Percentiles rank a stretch among this genome's conserved stretches.
Conservation (phyloP, 2,113 vertebrate species). For the Neodontobutis hainanensis region DNA sequence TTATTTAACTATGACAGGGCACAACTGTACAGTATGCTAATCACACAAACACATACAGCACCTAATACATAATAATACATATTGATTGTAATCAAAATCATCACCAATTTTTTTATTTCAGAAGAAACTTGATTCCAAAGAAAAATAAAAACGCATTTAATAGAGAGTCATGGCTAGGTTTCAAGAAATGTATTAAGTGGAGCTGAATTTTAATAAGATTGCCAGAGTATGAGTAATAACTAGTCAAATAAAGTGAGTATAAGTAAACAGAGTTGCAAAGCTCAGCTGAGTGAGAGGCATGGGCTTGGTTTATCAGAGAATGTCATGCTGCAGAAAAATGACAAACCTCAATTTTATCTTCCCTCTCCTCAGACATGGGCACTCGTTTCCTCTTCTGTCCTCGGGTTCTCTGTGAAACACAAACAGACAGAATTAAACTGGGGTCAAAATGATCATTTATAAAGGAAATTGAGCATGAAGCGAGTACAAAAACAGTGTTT, state of each 20-base stretch:
- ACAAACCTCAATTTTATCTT: conserved; percentile 91
- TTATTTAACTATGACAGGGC: too few species aligned
- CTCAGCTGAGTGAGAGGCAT: conserved; percentile 4
- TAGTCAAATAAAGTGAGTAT: neutral
- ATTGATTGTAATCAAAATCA: too few species aligned
- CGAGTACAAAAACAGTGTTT: too few species aligned
- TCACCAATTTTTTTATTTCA: too few species aligned
- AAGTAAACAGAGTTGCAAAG: neutral
- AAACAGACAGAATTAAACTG: conserved; percentile 9
- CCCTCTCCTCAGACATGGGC: conserved; percentile 84
- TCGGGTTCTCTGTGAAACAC: conserved; percentile 89
- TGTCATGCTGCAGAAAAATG: neutral
- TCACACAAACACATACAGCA: too few species aligned
- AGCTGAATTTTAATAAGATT: conserved; percentile 1
- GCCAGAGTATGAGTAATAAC: neutral
- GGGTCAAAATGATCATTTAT: too few species aligned
- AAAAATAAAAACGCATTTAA: neutral
- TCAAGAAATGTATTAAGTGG: conserved; percentile 4
- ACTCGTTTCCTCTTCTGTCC: conserved; percentile 91
- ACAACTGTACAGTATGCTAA: too few species aligned
- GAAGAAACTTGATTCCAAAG: neutral
- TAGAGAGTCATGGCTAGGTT: neutral
- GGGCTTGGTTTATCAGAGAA: neutral
- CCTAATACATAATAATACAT: too few species aligned
- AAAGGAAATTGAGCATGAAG: too few species aligned